Base-by-base conservation (phyloP, 2,888 invertebrate genomes). In the Ormyrus nitidulus region DNA sequence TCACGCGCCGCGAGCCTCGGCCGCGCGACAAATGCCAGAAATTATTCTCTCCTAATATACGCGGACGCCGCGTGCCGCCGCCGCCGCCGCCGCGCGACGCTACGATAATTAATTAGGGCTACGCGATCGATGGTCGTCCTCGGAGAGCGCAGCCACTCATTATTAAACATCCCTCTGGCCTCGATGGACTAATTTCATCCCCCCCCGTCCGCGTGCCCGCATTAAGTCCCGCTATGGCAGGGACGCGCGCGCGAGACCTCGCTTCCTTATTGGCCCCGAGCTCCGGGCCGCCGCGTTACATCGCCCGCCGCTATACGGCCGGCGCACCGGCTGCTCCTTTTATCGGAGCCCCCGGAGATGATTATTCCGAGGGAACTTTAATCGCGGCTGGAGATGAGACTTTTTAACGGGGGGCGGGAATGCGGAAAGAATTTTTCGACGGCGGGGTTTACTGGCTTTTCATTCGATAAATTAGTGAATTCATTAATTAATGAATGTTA, bases 71-170 rank as follows among this genome's bases (percentile, higher is more conserved):
- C n/a, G 13, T 0, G 13, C 13, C 13, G 13, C 13, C 6, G 61
- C 54, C 51, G 62, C 65, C 19, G 59, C 70, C 13, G 61, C 8
- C 34, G 34, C 13, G 61, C 19, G 56, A 56, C 62, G 13, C 73
- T 53, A 61, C 71, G 70, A 81, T 87, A 88, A 88, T 88, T 88
- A 88, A 88, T 88, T 87, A 87, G 84, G 83, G 80, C 83, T 80
- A 81, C 72, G 85, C 83, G 86, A 88, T 88, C 87, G 86, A 88
- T 88, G 86, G 83, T 49, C 84, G 79, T 85, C 85, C 85, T 85
- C 78, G 49, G 58, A 58, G 64, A 64, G 68, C 58, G 34, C 44
- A 48, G 72, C 71, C 66, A 84, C 84, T 86, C 86, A 87, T 88
- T 87, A 88, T 87, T 88, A 86, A 88, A 87, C 86, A 85, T 83